Evolutionary conservation across 1,140 invertebrate genomes (phyloP).

Genomic region (Oscheius sp.): DNA sequence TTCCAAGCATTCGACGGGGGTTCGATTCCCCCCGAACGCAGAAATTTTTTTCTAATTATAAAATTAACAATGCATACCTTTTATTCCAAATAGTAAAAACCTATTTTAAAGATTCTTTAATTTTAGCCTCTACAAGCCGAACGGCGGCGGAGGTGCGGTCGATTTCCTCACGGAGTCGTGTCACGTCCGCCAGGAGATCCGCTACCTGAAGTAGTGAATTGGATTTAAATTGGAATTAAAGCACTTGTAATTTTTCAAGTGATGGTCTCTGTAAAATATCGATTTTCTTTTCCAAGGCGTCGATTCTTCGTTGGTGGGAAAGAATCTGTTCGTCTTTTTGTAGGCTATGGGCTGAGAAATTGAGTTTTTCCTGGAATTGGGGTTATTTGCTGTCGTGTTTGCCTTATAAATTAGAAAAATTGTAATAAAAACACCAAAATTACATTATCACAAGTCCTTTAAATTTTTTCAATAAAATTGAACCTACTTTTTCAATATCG

Average conservation of each 20-base stretch:
- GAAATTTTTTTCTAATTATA: too few species aligned
- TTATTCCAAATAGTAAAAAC: too few species aligned
- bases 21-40: constrained; percentile 31
- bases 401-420: too few species aligned
- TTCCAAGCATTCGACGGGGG: constrained; percentile 34
- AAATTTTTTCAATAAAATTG: too few species aligned
- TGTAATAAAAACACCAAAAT: not conserved
- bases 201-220: not conserved
- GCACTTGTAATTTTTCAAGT: not conserved
- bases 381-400: too few species aligned
- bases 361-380: not conserved
- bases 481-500: constrained; percentile 1
- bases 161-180: not conserved
- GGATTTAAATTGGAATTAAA: not conserved
- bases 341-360: not conserved
- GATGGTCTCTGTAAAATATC: not conserved
- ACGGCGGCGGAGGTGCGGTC: not conserved
- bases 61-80: too few species aligned
- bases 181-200: not conserved
- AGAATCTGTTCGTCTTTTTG: not conserved
- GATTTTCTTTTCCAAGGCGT: not conserved
- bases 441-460: not conserved
- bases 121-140: not conserved
- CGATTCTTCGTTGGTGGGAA: not conserved
- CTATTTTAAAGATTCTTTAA: not conserved